These are phyloP conservation scores for Synergus itoensis DNA, from an alignment of 2,888 invertebrate genomes.

Conservation along the genomic window DNA sequence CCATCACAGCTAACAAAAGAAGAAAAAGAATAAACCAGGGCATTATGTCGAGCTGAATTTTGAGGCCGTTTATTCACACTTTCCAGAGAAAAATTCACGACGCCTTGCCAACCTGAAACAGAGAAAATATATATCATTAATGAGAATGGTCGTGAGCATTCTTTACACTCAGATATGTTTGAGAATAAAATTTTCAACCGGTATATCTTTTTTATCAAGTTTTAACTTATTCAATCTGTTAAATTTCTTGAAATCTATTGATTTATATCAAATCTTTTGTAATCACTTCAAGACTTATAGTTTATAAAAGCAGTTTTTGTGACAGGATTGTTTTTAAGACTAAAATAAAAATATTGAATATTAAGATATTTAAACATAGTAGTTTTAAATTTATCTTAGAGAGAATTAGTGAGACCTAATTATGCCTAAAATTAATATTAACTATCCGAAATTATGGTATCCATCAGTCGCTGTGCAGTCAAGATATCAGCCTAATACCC, in stretches of 20 bases:
- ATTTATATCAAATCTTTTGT: no score
- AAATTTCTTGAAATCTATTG: no score
- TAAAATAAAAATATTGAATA: not conserved
- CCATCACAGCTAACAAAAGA: conserved; percentile 79
- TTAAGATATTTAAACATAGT: no score
- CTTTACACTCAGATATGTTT: not conserved
- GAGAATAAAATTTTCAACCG: no score
- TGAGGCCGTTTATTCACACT: conserved; percentile 74
- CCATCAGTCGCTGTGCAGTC: not conserved
- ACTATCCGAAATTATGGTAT: not conserved
- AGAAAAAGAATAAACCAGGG: conserved; percentile 80
- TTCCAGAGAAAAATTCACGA: conserved; percentile 62
- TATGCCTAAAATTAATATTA: not conserved
- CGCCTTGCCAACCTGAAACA: conserved; percentile 65
- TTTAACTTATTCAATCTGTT: no score
- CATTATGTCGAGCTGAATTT: conserved; percentile 78
- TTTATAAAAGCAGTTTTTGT: no score
- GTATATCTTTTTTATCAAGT: no score
- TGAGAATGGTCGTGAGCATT: not conserved
- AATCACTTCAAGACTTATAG: no score
- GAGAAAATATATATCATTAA: conserved; percentile 22
- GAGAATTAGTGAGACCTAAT: not conserved
- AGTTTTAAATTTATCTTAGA: no score
- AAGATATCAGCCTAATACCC: not conserved
- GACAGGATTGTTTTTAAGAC: no score